phyloP scores from a whole-genome alignment of 1,140 invertebrate genomes.

The Streblospio benedicti region DNA sequence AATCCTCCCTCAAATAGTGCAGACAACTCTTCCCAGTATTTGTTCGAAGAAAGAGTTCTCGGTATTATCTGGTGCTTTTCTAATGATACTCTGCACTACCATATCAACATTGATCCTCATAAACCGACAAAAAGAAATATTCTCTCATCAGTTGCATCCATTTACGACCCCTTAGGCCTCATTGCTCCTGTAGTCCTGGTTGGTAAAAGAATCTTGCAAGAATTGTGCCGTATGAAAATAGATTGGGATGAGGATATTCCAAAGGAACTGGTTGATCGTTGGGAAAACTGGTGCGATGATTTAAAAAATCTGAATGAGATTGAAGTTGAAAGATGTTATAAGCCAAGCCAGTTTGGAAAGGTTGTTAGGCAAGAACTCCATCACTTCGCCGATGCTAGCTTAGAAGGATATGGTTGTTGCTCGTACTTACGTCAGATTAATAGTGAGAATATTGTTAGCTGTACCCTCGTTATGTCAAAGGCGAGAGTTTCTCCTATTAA shows the following conservation, averaged over 20 bases:
- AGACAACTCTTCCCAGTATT: not conserved
- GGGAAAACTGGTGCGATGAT: not conserved
- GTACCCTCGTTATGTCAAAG: too few relatives aligned
- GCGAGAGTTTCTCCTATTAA: not conserved
- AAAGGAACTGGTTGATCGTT: not conserved
- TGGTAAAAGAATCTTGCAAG: not conserved
- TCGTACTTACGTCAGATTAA: not conserved
- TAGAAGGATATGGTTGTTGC: not conserved
- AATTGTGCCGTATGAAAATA: not conserved
- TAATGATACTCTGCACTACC: not conserved
- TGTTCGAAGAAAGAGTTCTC: not conserved
- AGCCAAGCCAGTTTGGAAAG: not conserved
- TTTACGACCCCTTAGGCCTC: not conserved
- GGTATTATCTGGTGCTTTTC: not conserved
- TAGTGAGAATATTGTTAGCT: too few relatives aligned
- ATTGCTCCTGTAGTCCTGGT: not conserved
- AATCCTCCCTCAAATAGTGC: too few relatives aligned
- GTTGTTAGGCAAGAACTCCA: not conserved
- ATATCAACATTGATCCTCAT: not conserved
- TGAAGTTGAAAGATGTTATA: not conserved
- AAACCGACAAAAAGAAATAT: not conserved
- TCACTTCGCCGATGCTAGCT: not conserved
- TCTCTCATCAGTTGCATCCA: not conserved
- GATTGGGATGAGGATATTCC: not conserved
- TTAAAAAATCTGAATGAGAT: not conserved